Evolutionary conservation across 2,797 vertebrate species (phyloP), one percentile per base, ranked within the genome.

Genomic region (Tapirus indicus): DNA sequence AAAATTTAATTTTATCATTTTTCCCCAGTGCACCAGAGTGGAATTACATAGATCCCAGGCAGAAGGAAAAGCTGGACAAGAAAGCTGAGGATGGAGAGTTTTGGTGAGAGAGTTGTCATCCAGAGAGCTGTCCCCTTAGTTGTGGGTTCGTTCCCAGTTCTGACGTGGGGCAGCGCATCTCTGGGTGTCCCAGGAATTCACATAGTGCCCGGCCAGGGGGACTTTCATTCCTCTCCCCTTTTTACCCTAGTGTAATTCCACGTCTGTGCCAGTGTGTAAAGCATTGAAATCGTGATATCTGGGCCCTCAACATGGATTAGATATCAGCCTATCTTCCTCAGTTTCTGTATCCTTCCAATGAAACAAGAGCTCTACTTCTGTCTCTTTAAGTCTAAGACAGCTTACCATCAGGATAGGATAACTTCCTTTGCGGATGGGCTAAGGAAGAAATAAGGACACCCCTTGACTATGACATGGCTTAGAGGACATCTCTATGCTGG

Each of bases 11-110:
- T 35, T 14, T 27, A 5, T n/a, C 21, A 16, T 47, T 56, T 52
- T 96, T 91, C 96, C 56, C 52, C 97, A 99, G 98, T 38, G 98
- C 98, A 64, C 98, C 99, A 1, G 99, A 99, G 97, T 99, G 99
- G 99, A 99, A 98, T 97, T 93, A 88, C 2, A 97, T 99, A 68
- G 98, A 99, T 91, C 98, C 98, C 49, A 90, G 88, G 95, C 94
- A 92, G 96, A 98, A 97, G 56, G 97, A 95, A 5, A 95, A 95
- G 88, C 97, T 99, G 97, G 98, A 98, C 97, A 98, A 97, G 66
- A 98, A 98, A 35, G 98, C 99, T 0, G 99, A 99, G 69, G 99
- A 99, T 4, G 99, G 99, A 85, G 99, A 99, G 97, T 99, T 99
- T 98, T 99, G 99, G 99, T 99, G 94, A 98, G 99, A 90, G 66